Base-by-base conservation (phyloP, 2,797 vertebrate species). In the Lerista edwardsae region DNA sequence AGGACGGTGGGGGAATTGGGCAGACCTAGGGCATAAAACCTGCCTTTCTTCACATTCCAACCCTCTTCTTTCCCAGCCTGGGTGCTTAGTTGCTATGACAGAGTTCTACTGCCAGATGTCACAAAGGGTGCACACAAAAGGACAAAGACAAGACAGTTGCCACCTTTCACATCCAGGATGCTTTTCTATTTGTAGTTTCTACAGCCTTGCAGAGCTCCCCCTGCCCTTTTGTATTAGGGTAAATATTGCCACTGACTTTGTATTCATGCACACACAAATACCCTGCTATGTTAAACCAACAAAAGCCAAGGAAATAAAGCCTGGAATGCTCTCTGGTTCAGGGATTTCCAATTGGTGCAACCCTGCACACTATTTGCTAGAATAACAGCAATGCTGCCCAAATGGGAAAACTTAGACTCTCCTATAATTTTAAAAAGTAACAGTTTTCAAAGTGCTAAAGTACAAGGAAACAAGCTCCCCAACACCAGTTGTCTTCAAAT, bases 101-200 rank as follows among this genome's bases (percentile, higher is more conserved):
- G 72, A 81, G 44, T 34, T 71, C 44, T 51, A 71, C 57, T 79
- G 65, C 69, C 69, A 79, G 68, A 74, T 79, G 61, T 82, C 68
- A 82, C 68, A 83, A 86, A 79, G 61, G 44, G 67, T 65, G 75
- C 59, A 59, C 9, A 79, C 80, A 83, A 79, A 86, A 83, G 80
- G 80, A 80, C 61, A 85, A 80, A 80, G 71, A 85, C 47, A 84
- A 62, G 69, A 65, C 67, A 59, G n/a, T 84, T 88, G 85, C 72
- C 68, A 86, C 85, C 81, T 90, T 89, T 91, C 90, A 85, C 65
- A 90, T 87, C 76, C 36, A 29, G 84, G 84, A 87, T 90, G 79
- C 78, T 72, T 93, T 89, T 79, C 68, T 88, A 75, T 80, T 73
- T 17, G 25, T 75, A 83, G 89, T 44, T 86, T 86, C 80, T 84